Evolutionary conservation across 1,140 invertebrate species (phyloP).

Genomic region (Magallana gigas): DNA sequence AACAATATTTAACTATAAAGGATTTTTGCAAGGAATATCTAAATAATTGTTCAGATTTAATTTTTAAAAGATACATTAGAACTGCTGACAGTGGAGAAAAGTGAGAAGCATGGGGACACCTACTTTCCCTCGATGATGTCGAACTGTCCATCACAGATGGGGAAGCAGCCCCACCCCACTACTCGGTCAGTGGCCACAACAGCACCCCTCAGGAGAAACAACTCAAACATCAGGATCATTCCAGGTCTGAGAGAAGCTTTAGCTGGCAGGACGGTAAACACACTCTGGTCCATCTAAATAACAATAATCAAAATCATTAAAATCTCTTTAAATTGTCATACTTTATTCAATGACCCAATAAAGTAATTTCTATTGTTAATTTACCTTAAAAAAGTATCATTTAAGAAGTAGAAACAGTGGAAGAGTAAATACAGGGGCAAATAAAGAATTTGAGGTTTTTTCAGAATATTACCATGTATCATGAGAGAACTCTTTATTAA

Average conservation of each 20-base stretch:
- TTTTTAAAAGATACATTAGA: too few relatives aligned
- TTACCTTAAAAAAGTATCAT: neutral
- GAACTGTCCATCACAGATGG: slow-evolving; percentile 77
- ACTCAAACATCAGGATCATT: slow-evolving; percentile 75
- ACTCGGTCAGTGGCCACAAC: slow-evolving; percentile 74
- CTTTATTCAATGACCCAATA: too few relatives aligned
- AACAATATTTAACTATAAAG: too few relatives aligned
- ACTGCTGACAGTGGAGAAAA: too few relatives aligned
- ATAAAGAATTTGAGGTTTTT: too few relatives aligned
- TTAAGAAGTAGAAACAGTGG: neutral
- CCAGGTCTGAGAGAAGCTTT: slow-evolving; percentile 73
- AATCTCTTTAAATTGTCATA: neutral
- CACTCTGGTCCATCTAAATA: slow-evolving; percentile 73
- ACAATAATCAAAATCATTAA: neutral
- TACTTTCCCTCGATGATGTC: slow-evolving; percentile 77
- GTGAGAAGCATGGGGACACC: slow-evolving; percentile 47
- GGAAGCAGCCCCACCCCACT: slow-evolving; percentile 75
- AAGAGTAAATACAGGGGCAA: too few relatives aligned
- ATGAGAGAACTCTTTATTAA: too few relatives aligned
- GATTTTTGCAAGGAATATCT: too few relatives aligned
- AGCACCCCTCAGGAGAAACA: slow-evolving; percentile 74
- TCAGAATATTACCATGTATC: too few relatives aligned
- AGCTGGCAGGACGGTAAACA: slow-evolving; percentile 76
- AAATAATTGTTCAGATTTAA: too few relatives aligned
- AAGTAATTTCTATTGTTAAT: too few relatives aligned